Base-by-base conservation (phyloP, 2,113 vertebrate species). In the Nyctibius bracteatus region DNA sequence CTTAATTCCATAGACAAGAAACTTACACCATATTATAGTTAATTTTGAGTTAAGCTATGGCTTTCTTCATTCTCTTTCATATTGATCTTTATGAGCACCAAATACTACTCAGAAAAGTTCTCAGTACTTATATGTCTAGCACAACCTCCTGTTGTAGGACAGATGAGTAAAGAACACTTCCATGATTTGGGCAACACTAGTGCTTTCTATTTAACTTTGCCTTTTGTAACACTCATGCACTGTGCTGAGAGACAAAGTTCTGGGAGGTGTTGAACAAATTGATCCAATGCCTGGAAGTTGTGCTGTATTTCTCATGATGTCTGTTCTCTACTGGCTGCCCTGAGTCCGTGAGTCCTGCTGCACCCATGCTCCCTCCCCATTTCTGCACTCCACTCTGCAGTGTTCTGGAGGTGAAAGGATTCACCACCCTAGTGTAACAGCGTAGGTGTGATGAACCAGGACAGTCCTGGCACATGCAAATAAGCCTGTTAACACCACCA, bases 121-220 rank as follows among this genome's bases (percentile, higher is more conserved):
- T 67, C 35, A 4, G 62, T 27, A 71, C 14, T 55, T 0, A 0
- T 8, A 3, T 2, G 2, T 4, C 22, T 18, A 51, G 2, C 10
- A 62, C 30, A 17, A 30, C 3, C 27, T 11, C 10, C n/a, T 25
- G 49, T 9, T 31, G 12, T 8, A 33, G 55, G 27, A 43, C 11
- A 49, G 14, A 33, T 8, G 15, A 71, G 17, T 30, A 30, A 57
- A 31, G 21, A 68, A 35, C 9, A 18, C 6, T 28, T 52, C 51
- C 25, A 61, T 61, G 27, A 20, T 44, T 16, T 37, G 31, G 20
- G 5, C 31, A 66, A 61, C 39, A 35, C 7, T 1, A 49, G 10
- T 7, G 19, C 25, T 49, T 61, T 59, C 52, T 37, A 4, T 15
- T n/a, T 61, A 67, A 52, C 39, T 35, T 51, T 37, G 31, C 41